Evolutionary conservation across 2,888 invertebrate genomes (phyloP), one percentile per base, ranked within the genome.

Genomic region (Glomeris marginata): DNA sequence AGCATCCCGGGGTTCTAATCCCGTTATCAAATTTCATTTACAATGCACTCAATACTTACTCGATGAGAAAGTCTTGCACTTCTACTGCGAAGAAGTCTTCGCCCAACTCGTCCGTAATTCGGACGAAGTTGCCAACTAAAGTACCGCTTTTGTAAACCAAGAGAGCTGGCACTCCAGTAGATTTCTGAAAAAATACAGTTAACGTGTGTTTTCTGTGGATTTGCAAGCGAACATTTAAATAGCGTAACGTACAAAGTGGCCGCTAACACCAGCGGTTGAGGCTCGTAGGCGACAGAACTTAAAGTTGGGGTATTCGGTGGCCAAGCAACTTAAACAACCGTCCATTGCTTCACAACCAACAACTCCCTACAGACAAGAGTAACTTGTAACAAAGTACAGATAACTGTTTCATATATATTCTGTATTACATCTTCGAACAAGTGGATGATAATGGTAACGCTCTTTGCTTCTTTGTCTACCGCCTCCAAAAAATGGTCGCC

Each of bases 71-170:
- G 58, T 79, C 77, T 71, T 94, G 90, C 16, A 97, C 80, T 69
- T 95, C 94, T 34, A 80, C 80, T 2, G 85, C 77, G 69, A 77
- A 86, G 69, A 95, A 95, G 63, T 92, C 88, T 62, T 80, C 80
- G 0, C 92, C 91, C 45, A 97, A 73, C 62, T 88, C 88, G 61
- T 86, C 81, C 0, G 82, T 79, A 13, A 97, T 64, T 47, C 84
- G 76, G 1, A 95, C 80, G 70, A 92, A 94, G 69, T 92, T 95
- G 0, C 92, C 92, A 62, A 95, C 80, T 4, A 94, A 71, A 62
- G 84, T 82, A 2, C 90, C 88, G 38, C 75, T 80, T 70, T 90
- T 91, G 66, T 97, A 97, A 0, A 87, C 80, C 36, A 95, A 70
- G 47, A 97, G 67, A 1, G 95, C 92, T 13, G 97, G 97, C 1